Evolutionary conservation across 2,113 vertebrate genomes (phyloP).

Genomic region (Ancistrus triradiatus): DNA sequence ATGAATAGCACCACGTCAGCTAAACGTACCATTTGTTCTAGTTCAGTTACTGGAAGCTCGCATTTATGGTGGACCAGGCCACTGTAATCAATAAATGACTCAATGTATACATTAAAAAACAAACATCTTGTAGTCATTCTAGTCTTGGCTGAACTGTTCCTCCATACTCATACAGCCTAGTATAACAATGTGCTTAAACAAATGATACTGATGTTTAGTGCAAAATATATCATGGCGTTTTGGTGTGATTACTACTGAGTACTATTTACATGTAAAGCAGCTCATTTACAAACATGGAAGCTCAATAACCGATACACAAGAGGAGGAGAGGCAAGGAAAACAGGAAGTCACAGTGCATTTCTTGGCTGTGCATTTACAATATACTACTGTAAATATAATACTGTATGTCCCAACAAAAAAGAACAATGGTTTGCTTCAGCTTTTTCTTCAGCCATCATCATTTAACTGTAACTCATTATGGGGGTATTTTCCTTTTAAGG

Average conservation of each 20-base stretch:
- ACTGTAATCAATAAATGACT: not conserved
- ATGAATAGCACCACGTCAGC: conserved; percentile 59
- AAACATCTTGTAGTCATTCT: no score
- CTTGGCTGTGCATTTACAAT: no score
- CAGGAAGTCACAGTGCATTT: conserved; percentile 46
- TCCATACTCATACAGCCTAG: no score
- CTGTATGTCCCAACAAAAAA: no score
- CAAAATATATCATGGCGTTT: conserved; percentile 34
- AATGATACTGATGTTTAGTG: conserved; percentile 31
- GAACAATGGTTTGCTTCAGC: no score
- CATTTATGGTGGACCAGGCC: conserved; percentile 37
- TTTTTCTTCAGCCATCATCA: no score
- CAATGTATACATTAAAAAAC: not conserved
- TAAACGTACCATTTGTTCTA: conserved; percentile 41
- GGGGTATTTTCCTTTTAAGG: no score
- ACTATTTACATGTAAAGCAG: conserved; percentile 6
- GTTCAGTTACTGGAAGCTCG: conserved; percentile 59
- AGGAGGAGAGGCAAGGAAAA: conserved; percentile 45
- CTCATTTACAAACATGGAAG: conserved; percentile 40
- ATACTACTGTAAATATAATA: no score
- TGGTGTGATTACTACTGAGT: conserved; percentile 26
- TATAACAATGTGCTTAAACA: conserved; percentile 39
- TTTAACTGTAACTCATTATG: no score
- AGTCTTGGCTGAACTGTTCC: no score
- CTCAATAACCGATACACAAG: conserved; percentile 8